phyloP scores from a whole-genome alignment of 2,113 vertebrate species.

The Festucalex cinctus region DNA sequence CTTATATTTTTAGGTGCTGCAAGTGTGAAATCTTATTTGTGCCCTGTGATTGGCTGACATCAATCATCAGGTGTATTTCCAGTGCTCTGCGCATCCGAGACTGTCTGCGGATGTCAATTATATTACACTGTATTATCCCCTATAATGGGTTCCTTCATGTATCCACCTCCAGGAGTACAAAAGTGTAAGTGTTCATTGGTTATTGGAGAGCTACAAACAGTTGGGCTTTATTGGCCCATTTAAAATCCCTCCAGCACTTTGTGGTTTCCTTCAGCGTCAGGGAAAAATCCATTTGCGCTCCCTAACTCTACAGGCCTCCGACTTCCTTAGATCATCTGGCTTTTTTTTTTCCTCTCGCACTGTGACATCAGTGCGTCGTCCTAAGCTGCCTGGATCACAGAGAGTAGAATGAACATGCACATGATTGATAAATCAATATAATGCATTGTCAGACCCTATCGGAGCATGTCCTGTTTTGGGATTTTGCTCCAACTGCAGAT shows the following conservation, averaged over 20 bases:
- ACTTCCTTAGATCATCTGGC: background rate
- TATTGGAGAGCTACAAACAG: background rate
- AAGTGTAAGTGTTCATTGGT: background rate
- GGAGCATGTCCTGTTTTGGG: background rate
- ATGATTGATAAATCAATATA: background rate
- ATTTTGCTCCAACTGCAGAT: too few relatives aligned
- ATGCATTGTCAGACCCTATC: background rate
- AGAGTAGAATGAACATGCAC: background rate
- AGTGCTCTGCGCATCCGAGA: background rate
- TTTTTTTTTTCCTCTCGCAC: background rate
- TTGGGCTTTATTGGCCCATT: background rate
- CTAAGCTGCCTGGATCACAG: background rate
- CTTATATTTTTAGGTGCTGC: too few relatives aligned
- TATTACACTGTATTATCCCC: background rate
- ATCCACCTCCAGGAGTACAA: background rate
- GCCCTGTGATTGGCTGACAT: background rate
- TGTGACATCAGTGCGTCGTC: background rate
- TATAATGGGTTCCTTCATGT: background rate
- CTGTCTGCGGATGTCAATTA: background rate
- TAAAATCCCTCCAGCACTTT: background rate
- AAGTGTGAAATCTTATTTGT: too few relatives aligned
- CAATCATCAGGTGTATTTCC: background rate
- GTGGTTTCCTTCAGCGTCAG: background rate
- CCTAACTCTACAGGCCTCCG: background rate
- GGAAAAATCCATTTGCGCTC: constrained; percentile 3